phyloP scores from a whole-genome alignment of 2,113 vertebrate species.

The Oxygymnocypris stewartii region DNA sequence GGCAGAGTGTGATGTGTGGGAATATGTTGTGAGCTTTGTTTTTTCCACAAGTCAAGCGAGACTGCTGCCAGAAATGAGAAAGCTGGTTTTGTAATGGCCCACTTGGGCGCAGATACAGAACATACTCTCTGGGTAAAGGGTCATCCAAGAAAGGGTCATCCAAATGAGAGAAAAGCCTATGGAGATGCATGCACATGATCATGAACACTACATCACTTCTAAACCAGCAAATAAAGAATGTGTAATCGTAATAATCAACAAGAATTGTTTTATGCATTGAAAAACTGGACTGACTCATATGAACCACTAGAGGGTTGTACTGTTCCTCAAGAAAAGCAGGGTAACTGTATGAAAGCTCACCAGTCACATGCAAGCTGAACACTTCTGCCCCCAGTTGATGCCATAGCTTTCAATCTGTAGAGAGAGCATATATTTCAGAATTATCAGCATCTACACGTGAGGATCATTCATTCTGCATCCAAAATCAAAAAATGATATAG shows the following conservation, averaged over 20 bases:
- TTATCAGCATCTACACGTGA: not conserved
- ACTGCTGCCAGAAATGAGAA: slow-evolving; percentile 94
- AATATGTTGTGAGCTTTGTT: slow-evolving; percentile 99
- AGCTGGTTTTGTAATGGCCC: slow-evolving; percentile 94
- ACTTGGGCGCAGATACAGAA: slow-evolving; percentile 93
- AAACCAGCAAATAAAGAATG: not conserved
- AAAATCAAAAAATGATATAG: not conserved
- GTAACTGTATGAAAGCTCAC: slow-evolving; percentile 75
- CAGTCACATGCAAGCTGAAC: slow-evolving; percentile 98
- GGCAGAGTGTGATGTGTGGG: slow-evolving; percentile 97
- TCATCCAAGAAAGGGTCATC: slow-evolving; percentile 96
- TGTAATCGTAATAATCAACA: not conserved
- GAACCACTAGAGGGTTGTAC: slow-evolving; percentile 45
- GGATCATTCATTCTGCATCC: not conserved
- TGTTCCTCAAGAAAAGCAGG: not conserved
- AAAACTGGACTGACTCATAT: not conserved
- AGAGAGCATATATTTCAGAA: slow-evolving; percentile 5
- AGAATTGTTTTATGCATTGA: not conserved
- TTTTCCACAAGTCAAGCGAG: slow-evolving; percentile 91
- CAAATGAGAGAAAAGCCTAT: slow-evolving; percentile 95
- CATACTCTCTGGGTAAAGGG: slow-evolving; percentile 91
- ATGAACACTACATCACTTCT: not conserved
- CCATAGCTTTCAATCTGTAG: slow-evolving; percentile 89
- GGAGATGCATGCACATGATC: not conserved
- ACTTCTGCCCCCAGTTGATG: slow-evolving; percentile 92